Evolutionary conservation across 2,797 vertebrate genomes (phyloP).

Genomic region (Cyprinella venusta): DNA sequence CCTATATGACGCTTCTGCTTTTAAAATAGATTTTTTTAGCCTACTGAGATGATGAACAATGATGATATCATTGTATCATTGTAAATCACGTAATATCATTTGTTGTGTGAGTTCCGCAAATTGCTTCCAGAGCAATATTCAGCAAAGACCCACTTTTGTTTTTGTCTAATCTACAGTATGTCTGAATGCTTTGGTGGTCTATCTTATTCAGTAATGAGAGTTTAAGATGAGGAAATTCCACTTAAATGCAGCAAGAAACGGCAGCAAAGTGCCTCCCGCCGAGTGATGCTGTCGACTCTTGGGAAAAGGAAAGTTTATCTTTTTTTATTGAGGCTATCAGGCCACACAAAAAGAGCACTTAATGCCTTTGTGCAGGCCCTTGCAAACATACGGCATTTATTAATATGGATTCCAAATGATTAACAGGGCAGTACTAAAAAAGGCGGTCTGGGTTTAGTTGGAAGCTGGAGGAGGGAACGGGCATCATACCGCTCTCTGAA

Average conservation of each 20-base stretch:
- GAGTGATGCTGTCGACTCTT: conserved; percentile 9
- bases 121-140: conserved; percentile 56
- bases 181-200: neutral
- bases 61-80: too few relatives aligned
- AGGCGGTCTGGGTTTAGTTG: conserved; percentile 62
- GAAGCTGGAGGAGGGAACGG: conserved; percentile 68
- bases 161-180: neutral
- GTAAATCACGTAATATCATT: conserved; percentile 33
- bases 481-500: conserved; percentile 69
- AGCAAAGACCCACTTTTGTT: conserved; percentile 36
- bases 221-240: conserved; percentile 2
- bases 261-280: conserved; percentile 24
- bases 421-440: conserved; percentile 70
- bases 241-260: conserved; percentile 24
- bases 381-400: conserved; percentile 80
- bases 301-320: conserved; percentile 51
- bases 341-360: conserved; percentile 67
- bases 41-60: conserved; percentile 35
- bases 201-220: conserved; percentile 5
- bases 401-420: conserved; percentile 81
- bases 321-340: conserved; percentile 72
- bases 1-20: neutral
- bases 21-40: conserved; percentile 13
- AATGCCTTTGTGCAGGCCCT: conserved; percentile 61
- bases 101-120: conserved; percentile 52